These are phyloP conservation scores for Drosophila seguyi DNA, from an alignment of 1,140 invertebrate genomes.

Conservation along the genomic window DNA sequence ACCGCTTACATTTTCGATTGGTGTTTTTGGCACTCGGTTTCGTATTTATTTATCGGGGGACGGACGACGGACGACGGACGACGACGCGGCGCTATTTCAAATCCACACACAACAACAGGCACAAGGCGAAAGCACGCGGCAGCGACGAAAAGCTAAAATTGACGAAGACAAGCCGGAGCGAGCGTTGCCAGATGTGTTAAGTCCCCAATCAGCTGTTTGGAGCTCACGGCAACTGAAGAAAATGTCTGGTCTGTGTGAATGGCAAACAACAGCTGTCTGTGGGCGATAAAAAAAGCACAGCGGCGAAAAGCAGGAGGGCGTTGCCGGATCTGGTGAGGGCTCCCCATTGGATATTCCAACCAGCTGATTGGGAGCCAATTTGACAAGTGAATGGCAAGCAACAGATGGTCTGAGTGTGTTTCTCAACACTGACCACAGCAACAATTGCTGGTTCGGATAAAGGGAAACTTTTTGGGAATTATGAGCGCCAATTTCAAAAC, in stretches of 20 bases:
- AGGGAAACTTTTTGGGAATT: not conserved
- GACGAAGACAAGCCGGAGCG: conserved; percentile 13
- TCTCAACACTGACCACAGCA: conserved; percentile 26
- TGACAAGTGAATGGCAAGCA: conserved; percentile 14
- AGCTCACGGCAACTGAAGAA: too few species aligned
- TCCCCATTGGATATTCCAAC: not conserved
- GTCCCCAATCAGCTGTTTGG: conserved; percentile 27
- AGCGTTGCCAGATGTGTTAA: conserved; percentile 11
- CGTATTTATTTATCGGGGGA: conserved; percentile 22
- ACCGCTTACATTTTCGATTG: conserved; percentile 47
- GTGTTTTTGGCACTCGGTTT: conserved; percentile 46
- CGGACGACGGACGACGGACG: not conserved
- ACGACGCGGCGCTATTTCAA: conserved; percentile 38
- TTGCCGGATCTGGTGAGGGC: conserved; percentile 5
- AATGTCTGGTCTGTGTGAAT: conserved; percentile 1
- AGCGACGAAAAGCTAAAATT: conserved; percentile 18
- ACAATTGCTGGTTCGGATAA: conserved; percentile 23
- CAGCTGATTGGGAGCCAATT: conserved; percentile 21
- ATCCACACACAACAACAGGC: conserved; percentile 24
- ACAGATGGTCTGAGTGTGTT: not conserved
- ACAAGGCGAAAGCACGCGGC: conserved; percentile 14
- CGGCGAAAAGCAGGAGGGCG: not conserved
- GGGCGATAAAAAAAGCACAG: too few species aligned
- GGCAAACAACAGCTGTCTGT: conserved; percentile 12
- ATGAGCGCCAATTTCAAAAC: conserved; percentile 7